Conservation (phyloP, 2,888 invertebrate species). For the Epistrophella euchroma region DNA sequence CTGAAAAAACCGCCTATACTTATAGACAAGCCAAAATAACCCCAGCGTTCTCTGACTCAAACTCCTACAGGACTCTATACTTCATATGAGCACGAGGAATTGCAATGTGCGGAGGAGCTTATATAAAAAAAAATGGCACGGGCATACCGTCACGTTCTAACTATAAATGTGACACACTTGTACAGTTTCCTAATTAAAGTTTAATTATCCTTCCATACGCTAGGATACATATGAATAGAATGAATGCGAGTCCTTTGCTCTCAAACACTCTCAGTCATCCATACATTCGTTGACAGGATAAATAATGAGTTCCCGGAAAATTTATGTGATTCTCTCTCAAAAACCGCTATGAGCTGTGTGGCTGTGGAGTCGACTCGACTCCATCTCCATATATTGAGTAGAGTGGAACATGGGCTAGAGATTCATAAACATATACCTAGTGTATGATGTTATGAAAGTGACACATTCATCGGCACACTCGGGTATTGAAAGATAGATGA, state of each 20-base stretch:
- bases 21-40: slow-evolving; percentile 45
- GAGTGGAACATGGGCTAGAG: not conserved
- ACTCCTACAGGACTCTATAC: not conserved
- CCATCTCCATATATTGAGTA: not conserved
- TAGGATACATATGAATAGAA: slow-evolving; percentile 68
- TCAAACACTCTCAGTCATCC: slow-evolving; percentile 74
- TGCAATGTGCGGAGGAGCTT: slow-evolving; percentile 49
- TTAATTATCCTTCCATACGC: slow-evolving; percentile 75
- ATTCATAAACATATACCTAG: not conserved
- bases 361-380: slow-evolving; percentile 16
- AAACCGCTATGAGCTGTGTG: slow-evolving; percentile 61
- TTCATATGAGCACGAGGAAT: slow-evolving; percentile 25
- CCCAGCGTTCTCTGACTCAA: not conserved
- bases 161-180: slow-evolving; percentile 73
- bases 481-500: slow-evolving; percentile 44
- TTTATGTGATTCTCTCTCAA: slow-evolving; percentile 70
- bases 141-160: slow-evolving; percentile 67
- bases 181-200: slow-evolving; percentile 76
- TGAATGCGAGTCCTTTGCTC: slow-evolving; percentile 60
- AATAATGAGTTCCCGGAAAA: slow-evolving; percentile 75
- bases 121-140: slow-evolving; percentile 51
- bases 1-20: slow-evolving; percentile 51
- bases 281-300: slow-evolving; percentile 75
- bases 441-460: slow-evolving; percentile 14
- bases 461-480: slow-evolving; percentile 22